These are phyloP conservation scores for Siniperca knerii DNA, from an alignment of 2,113 vertebrate species.

Conservation along the genomic window DNA sequence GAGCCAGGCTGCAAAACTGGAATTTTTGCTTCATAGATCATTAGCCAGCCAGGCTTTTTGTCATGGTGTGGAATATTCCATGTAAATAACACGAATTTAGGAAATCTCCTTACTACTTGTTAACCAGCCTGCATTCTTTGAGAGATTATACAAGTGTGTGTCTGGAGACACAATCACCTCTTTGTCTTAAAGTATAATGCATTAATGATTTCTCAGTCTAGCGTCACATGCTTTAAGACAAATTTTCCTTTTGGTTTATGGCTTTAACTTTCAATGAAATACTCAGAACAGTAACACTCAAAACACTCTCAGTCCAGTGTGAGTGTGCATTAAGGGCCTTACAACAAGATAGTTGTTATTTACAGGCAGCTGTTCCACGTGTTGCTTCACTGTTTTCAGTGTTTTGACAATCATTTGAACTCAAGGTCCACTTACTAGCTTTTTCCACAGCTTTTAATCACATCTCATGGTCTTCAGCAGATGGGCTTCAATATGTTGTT, in stretches of 20 bases:
- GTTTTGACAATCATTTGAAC: background rate
- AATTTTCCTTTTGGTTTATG: background rate
- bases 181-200: conserved; percentile 14
- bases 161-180: conserved; percentile 7
- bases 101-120: background rate
- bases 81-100: background rate
- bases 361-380: background rate
- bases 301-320: background rate
- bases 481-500: background rate
- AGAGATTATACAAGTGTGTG: background rate
- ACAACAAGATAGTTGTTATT: background rate
- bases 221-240: background rate
- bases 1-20: background rate
- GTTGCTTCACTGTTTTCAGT: background rate
- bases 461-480: background rate
- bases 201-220: background rate
- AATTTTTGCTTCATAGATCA: background rate
- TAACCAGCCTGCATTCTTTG: conserved; percentile 14
- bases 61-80: background rate
- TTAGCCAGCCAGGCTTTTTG: background rate
- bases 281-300: too few species aligned
- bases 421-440: background rate
- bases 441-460: background rate
- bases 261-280: background rate
- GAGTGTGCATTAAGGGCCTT: background rate